Evolutionary conservation across 1,140 invertebrate species (phyloP), one percentile per base, ranked within the genome.

Genomic region (Stegodyphus mimosarum): DNA sequence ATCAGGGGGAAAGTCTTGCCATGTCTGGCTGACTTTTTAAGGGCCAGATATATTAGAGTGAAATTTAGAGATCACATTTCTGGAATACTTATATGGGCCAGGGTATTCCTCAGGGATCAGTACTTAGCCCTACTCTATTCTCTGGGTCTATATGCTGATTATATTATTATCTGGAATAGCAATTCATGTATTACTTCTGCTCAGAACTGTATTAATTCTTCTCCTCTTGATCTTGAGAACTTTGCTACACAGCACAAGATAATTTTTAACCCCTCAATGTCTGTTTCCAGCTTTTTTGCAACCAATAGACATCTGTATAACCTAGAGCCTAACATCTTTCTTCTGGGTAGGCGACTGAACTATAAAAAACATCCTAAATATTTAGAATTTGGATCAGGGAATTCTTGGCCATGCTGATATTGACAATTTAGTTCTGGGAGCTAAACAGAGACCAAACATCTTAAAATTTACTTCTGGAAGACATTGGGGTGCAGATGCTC

Each of bases 131-230:
- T n/a, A n/a, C n/a, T n/a, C n/a, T n/a, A n/a, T n/a, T n/a, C n/a
- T n/a, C n/a, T n/a, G n/a, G 48, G 74, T 13, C n/a, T 76, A 7
- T 76, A 49, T 76, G 74, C 74, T 11, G 74, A 64, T 13, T 7
- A 49, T 9, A 63, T 76, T 18, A 50, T 66, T 48, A 15, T 66
- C 5, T 66, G 60, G 74, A 64, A 60, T 5, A 76, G 74, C 55
- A 49, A 50, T 64, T 6, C 55, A 64, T 55, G 74, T 49, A 4
- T 76, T 63, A 49, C 18, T 76, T 48, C 0, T 50, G 33, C 60
- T 50, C 74, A 76, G 51, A 6, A 64, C 7, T 17, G 33, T 33
- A 18, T 60, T 75, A 63, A 13, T 49, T 75, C 55, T 48, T 64
- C 33, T 33, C 69, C 48, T 2, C 33, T 70, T 70, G 9, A 49